Base-by-base conservation (phyloP, 2,888 invertebrate genomes). In the Nomada flava region DNA sequence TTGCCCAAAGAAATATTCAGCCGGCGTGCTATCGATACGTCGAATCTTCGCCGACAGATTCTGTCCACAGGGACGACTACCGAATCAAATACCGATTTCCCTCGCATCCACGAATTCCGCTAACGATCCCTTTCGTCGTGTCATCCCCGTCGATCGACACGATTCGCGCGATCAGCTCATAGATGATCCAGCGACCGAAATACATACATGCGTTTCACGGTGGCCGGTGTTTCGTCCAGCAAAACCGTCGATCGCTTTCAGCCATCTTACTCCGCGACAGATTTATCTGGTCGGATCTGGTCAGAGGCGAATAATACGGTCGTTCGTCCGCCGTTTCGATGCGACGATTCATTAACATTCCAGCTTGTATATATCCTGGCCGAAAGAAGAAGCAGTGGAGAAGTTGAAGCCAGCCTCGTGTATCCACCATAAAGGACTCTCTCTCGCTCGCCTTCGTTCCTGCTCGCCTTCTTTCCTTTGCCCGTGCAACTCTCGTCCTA, bases 311-410 rank as follows among this genome's bases (percentile, higher is more conserved):
- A 88, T 88, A 88, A 88, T 76, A 76, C 83, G 86, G 85, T 84
- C 82, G 84, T 53, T 62, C 47, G 60, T 10, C 69, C 71, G 77
- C 75, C 76, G 68, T 59, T 57, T 50, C 68, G 71, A 86, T 82
- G 71, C 85, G 81, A 79, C 78, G 76, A 81, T 84, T 90, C 82
- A 89, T 89, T 89, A 89, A 89, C 86, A 88, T 90, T 89, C 88
- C 88, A 76, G 73, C 76, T 82, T 85, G 85, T 84, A 84, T 85
- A 85, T 86, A 57, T 76, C 71, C 29, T 18, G 69, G 62, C 70
- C 50, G 52, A 79, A 82, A 80, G 76, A 70, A 72, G 79, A 76
- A 76, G 79, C 68, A 71, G 73, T 64, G 71, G 36, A 72, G 82
- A 67, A 70, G 65, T 26, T 59, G 68, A 44, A 64, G 63, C 52